Conservation (phyloP, 2,888 invertebrate species). For the Acleris literana region DNA sequence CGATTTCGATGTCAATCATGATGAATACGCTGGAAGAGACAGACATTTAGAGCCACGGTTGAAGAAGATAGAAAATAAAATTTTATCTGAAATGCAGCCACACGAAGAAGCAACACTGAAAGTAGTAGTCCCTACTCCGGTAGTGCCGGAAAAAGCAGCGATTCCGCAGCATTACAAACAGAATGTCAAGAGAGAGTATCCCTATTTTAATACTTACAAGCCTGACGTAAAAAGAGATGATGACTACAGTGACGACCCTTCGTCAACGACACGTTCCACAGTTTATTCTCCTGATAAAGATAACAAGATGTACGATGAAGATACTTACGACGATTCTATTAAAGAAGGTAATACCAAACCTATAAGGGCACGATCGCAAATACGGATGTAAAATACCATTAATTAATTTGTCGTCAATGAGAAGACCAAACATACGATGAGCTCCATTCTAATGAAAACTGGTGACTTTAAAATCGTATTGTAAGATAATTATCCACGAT, state of each 20-base stretch:
- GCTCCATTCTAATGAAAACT: no score
- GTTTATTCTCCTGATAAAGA: constrained; percentile 41
- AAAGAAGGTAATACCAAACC: neutral
- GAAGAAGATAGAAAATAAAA: constrained; percentile 43
- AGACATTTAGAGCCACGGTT: constrained; percentile 64
- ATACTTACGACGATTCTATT: neutral
- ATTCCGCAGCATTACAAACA: constrained; percentile 29
- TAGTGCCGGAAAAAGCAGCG: constrained; percentile 33
- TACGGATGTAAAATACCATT: neutral
- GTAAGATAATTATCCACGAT: no score
- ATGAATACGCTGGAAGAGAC: constrained; percentile 63
- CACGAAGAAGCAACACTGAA: neutral
- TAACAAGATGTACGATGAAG: constrained; percentile 31
- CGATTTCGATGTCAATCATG: constrained; percentile 72
- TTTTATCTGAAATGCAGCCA: constrained; percentile 2
- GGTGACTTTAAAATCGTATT: no score
- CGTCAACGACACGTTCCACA: constrained; percentile 52
- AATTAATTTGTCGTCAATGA: neutral
- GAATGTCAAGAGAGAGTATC: constrained; percentile 43
- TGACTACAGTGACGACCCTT: constrained; percentile 40
- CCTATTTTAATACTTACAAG: constrained; percentile 44
- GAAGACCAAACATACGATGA: no score
- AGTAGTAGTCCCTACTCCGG: neutral
- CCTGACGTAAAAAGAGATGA: constrained; percentile 48
- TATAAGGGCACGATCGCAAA: neutral